Evolutionary conservation across 2,113 vertebrate genomes (phyloP), one percentile per base, ranked within the genome.

Genomic region (Puffinus mauretanicus): DNA sequence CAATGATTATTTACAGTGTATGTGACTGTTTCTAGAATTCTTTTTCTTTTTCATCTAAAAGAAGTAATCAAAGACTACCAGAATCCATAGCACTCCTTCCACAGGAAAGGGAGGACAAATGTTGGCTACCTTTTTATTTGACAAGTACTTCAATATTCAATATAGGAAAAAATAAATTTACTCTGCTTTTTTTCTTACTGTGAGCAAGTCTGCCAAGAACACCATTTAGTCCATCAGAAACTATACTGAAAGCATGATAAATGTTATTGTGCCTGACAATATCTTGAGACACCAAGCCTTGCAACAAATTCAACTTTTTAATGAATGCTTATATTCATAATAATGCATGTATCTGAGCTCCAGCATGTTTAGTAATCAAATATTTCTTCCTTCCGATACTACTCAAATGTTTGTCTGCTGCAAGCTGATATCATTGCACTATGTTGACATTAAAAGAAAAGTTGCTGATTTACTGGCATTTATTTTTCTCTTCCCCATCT

Each of bases 61-160:
- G 18, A 22, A 55, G 13, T 25, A 90, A 66, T 77, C 29, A 54
- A 92, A 88, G 46, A 80, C 40, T 44, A 89, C 42, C 47, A 80
- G 42, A 80, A 89, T 89, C 26, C 69, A 40, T 38, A 77, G 54
- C 66, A 85, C 24, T 78, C 18, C 20, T 79, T 88, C 25, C 57
- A 52, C 38, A 27, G 4, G 46, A 85, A 78, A 90, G 20, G 38
- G 17, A 95, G 97, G 91, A 95, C 34, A 94, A 87, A 93, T 75
- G 61, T 62, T 84, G 51, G 51, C 49, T 30, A 71, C 40, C 8
- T 54, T 86, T 92, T 73, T 29, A 76, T 82, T 76, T 88, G 69
- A 67, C 69, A 95, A 71, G 60, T 40, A 81, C 24, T 60, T 93
- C 90, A 84, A 64, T 91, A 86, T 75, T 77, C 71, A 70, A 78